phyloP scores from a whole-genome alignment of 2,113 vertebrate species.

The Entomyzon cyanotis region DNA sequence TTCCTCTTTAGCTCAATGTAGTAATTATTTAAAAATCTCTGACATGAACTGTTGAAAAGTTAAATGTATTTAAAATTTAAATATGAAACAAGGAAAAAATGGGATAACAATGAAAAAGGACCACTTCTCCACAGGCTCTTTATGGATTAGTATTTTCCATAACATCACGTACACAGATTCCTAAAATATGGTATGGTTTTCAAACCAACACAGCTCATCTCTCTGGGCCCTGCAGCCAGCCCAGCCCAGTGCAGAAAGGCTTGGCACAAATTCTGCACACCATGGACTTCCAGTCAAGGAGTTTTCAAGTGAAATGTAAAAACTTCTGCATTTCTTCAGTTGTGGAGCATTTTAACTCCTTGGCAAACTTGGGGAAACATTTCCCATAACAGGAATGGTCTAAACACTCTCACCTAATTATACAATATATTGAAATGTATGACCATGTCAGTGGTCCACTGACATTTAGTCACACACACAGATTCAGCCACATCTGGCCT shows the following conservation, averaged over 20 bases:
- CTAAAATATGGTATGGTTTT: neutral
- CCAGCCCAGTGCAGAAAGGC: neutral
- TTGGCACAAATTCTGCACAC: neutral
- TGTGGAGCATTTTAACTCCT: neutral
- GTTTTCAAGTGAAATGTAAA: neutral
- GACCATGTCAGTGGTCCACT: neutral
- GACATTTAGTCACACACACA: neutral
- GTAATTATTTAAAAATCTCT: slow-evolving; percentile 49
- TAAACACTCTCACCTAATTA: neutral
- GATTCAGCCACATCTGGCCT: neutral
- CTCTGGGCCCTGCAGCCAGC: neutral
- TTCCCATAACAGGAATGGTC: neutral
- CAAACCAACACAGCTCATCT: neutral
- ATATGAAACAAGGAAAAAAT: neutral
- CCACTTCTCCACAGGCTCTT: neutral
- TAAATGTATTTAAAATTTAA: slow-evolving; percentile 37
- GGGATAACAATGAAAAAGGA: neutral
- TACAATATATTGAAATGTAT: neutral
- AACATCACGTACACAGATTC: neutral
- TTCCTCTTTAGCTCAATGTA: slow-evolving; percentile 18
- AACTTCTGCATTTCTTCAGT: neutral
- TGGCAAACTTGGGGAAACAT: neutral
- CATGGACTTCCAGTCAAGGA: neutral
- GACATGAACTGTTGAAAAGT: neutral
- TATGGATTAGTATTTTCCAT: neutral